Conservation (phyloP, 2,888 invertebrate species). For the Heliconius hortense region DNA sequence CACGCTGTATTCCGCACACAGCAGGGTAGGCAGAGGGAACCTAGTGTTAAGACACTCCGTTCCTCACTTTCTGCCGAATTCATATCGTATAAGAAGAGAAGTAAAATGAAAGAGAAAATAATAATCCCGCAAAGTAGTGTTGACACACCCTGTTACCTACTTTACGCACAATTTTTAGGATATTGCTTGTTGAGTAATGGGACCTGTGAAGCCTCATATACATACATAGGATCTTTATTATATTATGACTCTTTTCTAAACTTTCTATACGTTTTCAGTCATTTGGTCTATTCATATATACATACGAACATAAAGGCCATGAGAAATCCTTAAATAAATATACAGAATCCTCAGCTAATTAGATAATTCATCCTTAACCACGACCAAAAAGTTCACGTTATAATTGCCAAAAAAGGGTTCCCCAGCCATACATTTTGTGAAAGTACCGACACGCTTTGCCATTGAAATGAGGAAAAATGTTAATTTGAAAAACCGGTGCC, state of each 20-base stretch:
- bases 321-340: background rate
- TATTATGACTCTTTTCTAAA: too few relatives aligned
- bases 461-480: slow-evolving; percentile 43
- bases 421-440: slow-evolving; percentile 26
- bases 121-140: background rate
- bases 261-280: too few relatives aligned
- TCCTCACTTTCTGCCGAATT: background rate
- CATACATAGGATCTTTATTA: too few relatives aligned
- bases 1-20: too few relatives aligned
- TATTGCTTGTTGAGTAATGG: background rate
- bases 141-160: background rate
- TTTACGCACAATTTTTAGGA: background rate
- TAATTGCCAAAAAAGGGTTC: slow-evolving; percentile 16
- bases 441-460: slow-evolving; percentile 26
- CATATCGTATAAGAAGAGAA: too few relatives aligned
- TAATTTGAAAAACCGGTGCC: slow-evolving; percentile 46
- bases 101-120: too few relatives aligned
- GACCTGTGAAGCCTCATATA: too few relatives aligned
- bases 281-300: too few relatives aligned
- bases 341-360: background rate
- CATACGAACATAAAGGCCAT: background rate
- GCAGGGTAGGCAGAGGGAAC: too few relatives aligned
- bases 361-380: background rate
- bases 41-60: too few relatives aligned
- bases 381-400: background rate